phyloP scores from a whole-genome alignment of 1,140 invertebrate genomes.

The Oncopodura yosiiana region DNA sequence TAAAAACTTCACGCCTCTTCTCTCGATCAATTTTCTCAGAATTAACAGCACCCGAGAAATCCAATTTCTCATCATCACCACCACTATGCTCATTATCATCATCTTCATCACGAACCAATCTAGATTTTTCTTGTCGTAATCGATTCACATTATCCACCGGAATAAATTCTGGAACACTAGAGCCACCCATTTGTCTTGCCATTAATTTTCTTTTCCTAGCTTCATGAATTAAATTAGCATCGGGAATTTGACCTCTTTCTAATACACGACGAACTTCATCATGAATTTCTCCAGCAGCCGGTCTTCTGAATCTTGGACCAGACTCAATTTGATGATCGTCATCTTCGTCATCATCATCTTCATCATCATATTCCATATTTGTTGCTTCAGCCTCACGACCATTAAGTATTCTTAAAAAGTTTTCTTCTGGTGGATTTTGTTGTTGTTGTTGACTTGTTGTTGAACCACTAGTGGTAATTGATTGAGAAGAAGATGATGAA shows the following conservation, averaged over 20 bases:
- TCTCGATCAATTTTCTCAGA: constrained; percentile 56
- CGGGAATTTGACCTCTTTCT: constrained; percentile 76
- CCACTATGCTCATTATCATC: constrained; percentile 74
- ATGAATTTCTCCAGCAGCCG: constrained; percentile 22
- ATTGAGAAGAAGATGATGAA: too few species aligned
- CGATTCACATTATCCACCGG: constrained; percentile 49
- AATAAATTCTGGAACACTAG: constrained; percentile 53
- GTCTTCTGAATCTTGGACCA: constrained; percentile 14
- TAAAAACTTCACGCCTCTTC: constrained; percentile 66
- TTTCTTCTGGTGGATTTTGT: constrained; percentile 14
- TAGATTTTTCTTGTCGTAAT: constrained; percentile 46
- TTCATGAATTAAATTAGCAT: constrained; percentile 91
- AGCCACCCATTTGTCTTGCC: constrained; percentile 60
- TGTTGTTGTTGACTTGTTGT: neutral
- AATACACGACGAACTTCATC: constrained; percentile 34
- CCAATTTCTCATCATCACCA: constrained; percentile 59
- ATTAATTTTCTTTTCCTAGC: constrained; percentile 83
- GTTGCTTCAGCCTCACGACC: constrained; percentile 68
- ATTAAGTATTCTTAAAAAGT: constrained; percentile 50
- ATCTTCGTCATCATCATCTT: constrained; percentile 44
- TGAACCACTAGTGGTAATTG: neutral
- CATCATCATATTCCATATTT: constrained; percentile 62
- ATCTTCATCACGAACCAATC: constrained; percentile 67
- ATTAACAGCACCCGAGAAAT: constrained; percentile 65
- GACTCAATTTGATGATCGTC: constrained; percentile 18